Evolutionary conservation across 2,113 vertebrate species (phyloP).

Genomic region (Holacanthus passer): DNA sequence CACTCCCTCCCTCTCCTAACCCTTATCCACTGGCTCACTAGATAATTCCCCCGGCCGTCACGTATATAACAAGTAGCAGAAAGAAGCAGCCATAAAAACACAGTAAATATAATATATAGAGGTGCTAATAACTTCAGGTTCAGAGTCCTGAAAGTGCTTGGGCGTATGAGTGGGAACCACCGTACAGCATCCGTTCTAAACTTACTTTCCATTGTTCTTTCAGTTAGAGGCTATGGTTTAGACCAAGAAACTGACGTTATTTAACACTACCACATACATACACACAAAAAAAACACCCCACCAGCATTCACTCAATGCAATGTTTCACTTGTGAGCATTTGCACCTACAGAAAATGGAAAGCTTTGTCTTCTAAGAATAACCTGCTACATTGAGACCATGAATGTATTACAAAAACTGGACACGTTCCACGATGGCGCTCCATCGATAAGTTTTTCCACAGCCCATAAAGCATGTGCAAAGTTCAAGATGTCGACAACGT

Average conservation of each 20-base stretch:
- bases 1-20: background rate
- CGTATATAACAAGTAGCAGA: background rate
- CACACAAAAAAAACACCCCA: background rate
- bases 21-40: background rate
- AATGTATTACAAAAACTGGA: background rate
- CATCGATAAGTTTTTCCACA: background rate
- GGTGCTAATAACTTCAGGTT: background rate
- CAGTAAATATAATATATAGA: slow-evolving; percentile 14
- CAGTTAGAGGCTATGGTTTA: background rate
- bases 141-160: background rate
- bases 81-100: background rate
- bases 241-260: slow-evolving; percentile 1
- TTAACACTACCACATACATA: background rate
- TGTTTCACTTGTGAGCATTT: background rate
- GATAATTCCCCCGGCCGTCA: background rate
- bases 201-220: background rate
- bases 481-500: too few relatives aligned
- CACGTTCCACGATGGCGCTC: background rate
- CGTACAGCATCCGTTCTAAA: background rate
- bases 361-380: background rate
- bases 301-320: background rate
- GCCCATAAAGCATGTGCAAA: background rate
- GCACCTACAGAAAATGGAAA: too few relatives aligned
- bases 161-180: background rate
- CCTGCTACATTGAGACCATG: background rate